A percentile compares a stretch with the other conserved stretches of the same genome.
Conservation (phyloP, 2,888 invertebrate species). For the Hecatera dysodea region DNA sequence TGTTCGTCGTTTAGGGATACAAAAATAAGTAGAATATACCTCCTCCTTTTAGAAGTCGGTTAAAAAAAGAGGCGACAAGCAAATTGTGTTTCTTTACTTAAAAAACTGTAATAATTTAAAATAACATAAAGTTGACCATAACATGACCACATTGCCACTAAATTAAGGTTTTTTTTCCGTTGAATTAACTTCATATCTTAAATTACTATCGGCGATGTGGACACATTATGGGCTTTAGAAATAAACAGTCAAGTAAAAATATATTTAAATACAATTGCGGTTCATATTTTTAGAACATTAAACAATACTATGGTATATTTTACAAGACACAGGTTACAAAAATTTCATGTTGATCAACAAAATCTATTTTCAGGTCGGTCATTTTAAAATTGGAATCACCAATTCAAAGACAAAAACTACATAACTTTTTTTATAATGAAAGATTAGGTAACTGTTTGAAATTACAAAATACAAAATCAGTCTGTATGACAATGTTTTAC, state of each 20-base stretch:
- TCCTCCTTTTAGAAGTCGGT: conserved; percentile 14
- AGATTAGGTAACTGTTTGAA: background rate
- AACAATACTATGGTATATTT: background rate
- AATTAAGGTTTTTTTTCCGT: background rate
- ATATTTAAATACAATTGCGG: conserved; percentile 16
- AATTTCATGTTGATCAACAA: background rate
- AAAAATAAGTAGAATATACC: conserved; percentile 17
- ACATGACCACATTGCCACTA: background rate
- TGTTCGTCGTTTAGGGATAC: conserved; percentile 10
- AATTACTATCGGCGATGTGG: background rate
- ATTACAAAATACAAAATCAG: conserved; percentile 28
- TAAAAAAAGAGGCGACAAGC: conserved; percentile 38
- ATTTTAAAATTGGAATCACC: background rate
- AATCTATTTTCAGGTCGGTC: background rate
- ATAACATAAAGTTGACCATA: conserved; percentile 14
- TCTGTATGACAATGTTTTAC: conserved; percentile 12
- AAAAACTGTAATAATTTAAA: conserved; percentile 22
- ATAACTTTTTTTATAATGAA: background rate
- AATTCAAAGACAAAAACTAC: background rate
- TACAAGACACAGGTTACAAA: background rate
- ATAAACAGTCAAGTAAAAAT: background rate
- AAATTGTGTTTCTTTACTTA: conserved; percentile 37
- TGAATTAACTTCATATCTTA: background rate
- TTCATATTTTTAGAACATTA: background rate
- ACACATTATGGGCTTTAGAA: background rate